Evolutionary conservation across 2,113 vertebrate species (phyloP).

Genomic region (Hypomesus transpacificus): DNA sequence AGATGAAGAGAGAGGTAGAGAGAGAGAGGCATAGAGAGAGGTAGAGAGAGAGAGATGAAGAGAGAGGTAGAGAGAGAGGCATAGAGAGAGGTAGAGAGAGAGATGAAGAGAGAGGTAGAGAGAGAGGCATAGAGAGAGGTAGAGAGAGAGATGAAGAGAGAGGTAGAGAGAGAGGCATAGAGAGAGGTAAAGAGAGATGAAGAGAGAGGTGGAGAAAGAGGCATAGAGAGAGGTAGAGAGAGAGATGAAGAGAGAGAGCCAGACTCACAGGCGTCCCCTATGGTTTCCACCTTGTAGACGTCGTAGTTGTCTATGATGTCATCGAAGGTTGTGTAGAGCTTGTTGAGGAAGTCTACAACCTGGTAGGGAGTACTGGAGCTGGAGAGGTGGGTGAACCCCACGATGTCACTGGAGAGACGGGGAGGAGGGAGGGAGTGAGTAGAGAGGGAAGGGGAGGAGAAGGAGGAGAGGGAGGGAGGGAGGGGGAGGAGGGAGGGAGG

Average conservation of each 20-base stretch:
- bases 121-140: background rate
- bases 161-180: too few relatives aligned
- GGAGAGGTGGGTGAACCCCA: constrained; percentile 84
- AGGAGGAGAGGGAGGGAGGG: background rate
- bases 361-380: constrained; percentile 79
- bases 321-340: constrained; percentile 80
- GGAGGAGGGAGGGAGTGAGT: background rate
- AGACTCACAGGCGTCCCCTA: constrained; percentile 78
- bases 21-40: too few relatives aligned
- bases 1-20: too few relatives aligned
- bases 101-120: background rate
- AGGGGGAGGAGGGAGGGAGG: background rate
- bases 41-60: background rate
- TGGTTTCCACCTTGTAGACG: constrained; percentile 84
- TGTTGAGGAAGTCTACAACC: constrained; percentile 82
- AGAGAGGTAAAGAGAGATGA: too few relatives aligned
- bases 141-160: background rate
- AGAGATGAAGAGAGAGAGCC: too few relatives aligned
- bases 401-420: constrained; percentile 72
- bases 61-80: background rate
- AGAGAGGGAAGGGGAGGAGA: background rate
- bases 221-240: too few relatives aligned
- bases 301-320: constrained; percentile 83
- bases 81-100: background rate
- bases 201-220: too few relatives aligned